These are phyloP conservation scores for Podargus strigoides DNA, from an alignment of 2,797 vertebrate genomes.

Conservation along the genomic window DNA sequence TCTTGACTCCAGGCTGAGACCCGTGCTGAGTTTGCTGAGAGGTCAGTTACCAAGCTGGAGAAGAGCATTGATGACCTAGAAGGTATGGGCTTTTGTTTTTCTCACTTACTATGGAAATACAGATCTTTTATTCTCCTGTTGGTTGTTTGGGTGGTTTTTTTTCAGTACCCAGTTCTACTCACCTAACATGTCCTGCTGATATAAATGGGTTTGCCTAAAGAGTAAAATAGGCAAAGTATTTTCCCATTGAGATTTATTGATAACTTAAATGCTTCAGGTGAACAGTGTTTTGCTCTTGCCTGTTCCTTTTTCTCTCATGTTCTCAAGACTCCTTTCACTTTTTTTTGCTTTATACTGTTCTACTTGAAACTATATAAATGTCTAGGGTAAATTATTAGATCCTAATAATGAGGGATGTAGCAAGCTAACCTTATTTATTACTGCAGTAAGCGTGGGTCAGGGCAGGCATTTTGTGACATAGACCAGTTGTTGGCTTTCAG, in stretches of 20 bases:
- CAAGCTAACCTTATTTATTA: neutral
- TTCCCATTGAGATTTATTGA: neutral
- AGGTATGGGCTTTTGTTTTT: slow-evolving; percentile 81
- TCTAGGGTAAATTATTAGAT: neutral
- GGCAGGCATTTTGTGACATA: neutral
- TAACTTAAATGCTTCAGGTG: neutral
- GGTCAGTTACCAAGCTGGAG: slow-evolving; percentile 99
- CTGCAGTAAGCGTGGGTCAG: neutral
- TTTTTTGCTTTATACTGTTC: slow-evolving; percentile 14
- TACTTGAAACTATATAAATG: neutral
- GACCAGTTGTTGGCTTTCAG: neutral
- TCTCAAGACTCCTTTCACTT: slow-evolving; percentile 30
- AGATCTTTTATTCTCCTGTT: neutral
- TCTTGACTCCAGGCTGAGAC: slow-evolving; percentile 89
- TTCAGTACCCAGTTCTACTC: neutral
- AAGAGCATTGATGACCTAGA: slow-evolving; percentile 99
- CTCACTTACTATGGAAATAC: neutral
- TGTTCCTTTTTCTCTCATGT: slow-evolving; percentile 37
- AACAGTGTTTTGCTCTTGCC: slow-evolving; percentile 47
- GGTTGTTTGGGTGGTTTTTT: neutral
- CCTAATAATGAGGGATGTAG: neutral
- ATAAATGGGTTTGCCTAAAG: neutral
- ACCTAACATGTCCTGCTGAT: neutral
- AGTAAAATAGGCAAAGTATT: neutral
- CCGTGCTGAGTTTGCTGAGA: slow-evolving; percentile 97